Evolutionary conservation across 53 echinoderm and acorn worm species (phyloP).

Genomic region (Henricia sp.): DNA sequence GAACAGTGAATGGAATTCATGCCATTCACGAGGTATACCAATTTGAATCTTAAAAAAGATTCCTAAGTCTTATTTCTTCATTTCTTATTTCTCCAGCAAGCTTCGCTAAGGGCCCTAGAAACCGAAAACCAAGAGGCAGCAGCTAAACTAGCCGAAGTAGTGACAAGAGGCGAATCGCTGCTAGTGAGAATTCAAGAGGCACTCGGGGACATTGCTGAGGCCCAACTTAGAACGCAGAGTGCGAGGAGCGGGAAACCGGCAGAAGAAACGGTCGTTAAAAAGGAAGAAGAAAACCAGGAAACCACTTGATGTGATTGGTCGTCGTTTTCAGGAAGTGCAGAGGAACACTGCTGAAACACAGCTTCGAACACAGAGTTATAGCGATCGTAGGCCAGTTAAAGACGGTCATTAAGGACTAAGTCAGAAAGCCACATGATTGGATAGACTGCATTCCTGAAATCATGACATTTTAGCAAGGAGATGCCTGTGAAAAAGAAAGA

Average conservation of each 20-base stretch:
- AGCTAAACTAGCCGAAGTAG: conserved; percentile 78
- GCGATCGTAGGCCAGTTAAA: too few relatives aligned
- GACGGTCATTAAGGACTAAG: too few relatives aligned
- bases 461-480: too few relatives aligned
- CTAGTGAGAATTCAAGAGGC: conserved; percentile 92
- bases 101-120: conserved; percentile 84
- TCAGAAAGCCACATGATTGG: too few relatives aligned
- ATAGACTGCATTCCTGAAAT: too few relatives aligned
- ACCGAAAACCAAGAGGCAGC: conserved; percentile 94
- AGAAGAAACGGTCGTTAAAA: conserved; percentile 2
- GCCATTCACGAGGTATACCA: too few relatives aligned
- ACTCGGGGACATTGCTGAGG: conserved; percentile 92
- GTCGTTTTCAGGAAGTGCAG: background rate
- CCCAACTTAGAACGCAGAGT: conserved; percentile 94
- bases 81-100: conserved; percentile 72
- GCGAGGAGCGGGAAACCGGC: conserved; percentile 29
- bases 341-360: background rate
- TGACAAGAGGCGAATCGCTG: conserved; percentile 80
- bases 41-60: background rate
- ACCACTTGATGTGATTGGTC: background rate
- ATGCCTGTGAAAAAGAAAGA: too few relatives aligned
- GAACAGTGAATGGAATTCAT: too few relatives aligned
- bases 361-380: background rate
- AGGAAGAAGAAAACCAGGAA: conserved; percentile 16
- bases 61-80: background rate